Percentiles rank a stretch among this genome's conserved stretches.
Evolutionary conservation across 2,888 invertebrate species (phyloP).

Genomic region (Drosophila mimetica): DNA sequence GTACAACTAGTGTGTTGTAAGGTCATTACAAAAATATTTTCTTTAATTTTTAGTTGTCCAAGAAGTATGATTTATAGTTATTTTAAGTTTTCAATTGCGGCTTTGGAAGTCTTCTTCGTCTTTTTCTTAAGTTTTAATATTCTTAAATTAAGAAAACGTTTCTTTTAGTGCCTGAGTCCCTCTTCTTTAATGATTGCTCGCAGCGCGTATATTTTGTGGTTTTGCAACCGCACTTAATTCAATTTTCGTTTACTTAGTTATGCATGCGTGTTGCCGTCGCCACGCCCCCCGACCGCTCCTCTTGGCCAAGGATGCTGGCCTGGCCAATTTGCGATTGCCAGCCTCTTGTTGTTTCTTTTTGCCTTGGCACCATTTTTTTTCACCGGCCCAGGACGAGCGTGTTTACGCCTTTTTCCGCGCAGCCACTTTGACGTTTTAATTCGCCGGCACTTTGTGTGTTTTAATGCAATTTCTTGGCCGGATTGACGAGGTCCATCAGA

Average conservation of each 20-base stretch:
- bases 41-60: too few relatives aligned
- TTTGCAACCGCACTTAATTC: conserved; percentile 60
- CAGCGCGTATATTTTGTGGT: conserved; percentile 49
- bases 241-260: conserved; percentile 58
- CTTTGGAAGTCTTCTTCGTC: too few relatives aligned
- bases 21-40: too few relatives aligned
- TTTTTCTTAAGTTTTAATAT: too few relatives aligned
- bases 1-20: too few relatives aligned
- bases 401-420: conserved; percentile 13
- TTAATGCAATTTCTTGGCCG: conserved; percentile 53
- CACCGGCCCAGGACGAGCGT: conserved; percentile 18
- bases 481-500: conserved; percentile 9
- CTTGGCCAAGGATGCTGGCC: conserved; percentile 28
- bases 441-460: conserved; percentile 27
- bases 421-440: conserved; percentile 29
- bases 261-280: conserved; percentile 37
- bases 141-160: neutral
- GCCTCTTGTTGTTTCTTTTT: conserved; percentile 48
- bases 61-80: too few relatives aligned
- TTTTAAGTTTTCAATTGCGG: too few relatives aligned
- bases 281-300: conserved; percentile 8
- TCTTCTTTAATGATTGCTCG: conserved; percentile 22
- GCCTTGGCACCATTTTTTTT: conserved; percentile 21
- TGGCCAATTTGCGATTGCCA: conserved; percentile 54
- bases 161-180: conserved; percentile 2